Evolutionary conservation across 2,888 invertebrate genomes (phyloP).

Genomic region (Meloe dianella): DNA sequence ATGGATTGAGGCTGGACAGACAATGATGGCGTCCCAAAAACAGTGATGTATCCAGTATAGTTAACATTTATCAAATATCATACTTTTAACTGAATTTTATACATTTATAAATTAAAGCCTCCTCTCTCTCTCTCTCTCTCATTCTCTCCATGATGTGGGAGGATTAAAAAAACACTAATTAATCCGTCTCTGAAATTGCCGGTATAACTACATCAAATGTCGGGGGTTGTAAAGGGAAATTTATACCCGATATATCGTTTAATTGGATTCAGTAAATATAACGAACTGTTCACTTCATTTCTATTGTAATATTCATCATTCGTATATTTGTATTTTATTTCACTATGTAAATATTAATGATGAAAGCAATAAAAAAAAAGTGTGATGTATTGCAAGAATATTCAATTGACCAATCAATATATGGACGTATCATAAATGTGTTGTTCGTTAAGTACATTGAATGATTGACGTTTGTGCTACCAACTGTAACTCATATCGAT

Average conservation of each 20-base stretch:
- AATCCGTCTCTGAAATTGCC: slow-evolving; percentile 14
- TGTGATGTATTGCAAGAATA: neutral
- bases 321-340: slow-evolving; percentile 15
- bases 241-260: slow-evolving; percentile 56
- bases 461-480: slow-evolving; percentile 11
- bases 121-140: no score
- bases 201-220: slow-evolving; percentile 46
- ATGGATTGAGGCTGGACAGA: slow-evolving; percentile 57
- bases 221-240: slow-evolving; percentile 52
- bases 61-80: neutral
- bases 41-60: slow-evolving; percentile 8
- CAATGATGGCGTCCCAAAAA: slow-evolving; percentile 52
- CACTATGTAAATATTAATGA: neutral
- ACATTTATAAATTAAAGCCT: neutral
- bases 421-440: slow-evolving; percentile 6
- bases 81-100: neutral
- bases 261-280: slow-evolving; percentile 55
- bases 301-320: slow-evolving; percentile 50
- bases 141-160: neutral
- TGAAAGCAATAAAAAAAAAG: neutral
- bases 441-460: slow-evolving; percentile 6
- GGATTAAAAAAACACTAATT: slow-evolving; percentile 2
- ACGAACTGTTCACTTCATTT: slow-evolving; percentile 50
- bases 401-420: slow-evolving; percentile 4
- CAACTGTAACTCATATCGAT: slow-evolving; percentile 12